Conservation (phyloP, 2,888 invertebrate species). For the Mellilla xanthometata region DNA sequence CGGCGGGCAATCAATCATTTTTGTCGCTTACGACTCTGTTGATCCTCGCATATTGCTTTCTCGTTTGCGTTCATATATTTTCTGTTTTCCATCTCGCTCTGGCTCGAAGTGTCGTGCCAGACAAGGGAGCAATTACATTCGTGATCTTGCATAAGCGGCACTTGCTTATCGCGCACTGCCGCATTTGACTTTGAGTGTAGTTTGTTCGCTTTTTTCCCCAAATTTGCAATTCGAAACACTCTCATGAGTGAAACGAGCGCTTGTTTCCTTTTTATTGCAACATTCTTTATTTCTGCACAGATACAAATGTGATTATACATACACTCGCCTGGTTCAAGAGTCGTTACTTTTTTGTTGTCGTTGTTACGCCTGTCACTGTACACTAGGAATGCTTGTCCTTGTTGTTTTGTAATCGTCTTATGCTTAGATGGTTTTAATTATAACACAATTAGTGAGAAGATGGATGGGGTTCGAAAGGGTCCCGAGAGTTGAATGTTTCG, state of each 20-base stretch:
- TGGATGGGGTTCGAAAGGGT: slow-evolving; percentile 49
- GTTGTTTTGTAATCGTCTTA: slow-evolving; percentile 39
- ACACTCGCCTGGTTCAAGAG: slow-evolving; percentile 22
- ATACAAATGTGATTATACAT: slow-evolving; percentile 26
- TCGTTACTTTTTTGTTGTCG: slow-evolving; percentile 18
- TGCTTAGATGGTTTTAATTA: slow-evolving; percentile 60
- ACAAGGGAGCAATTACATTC: slow-evolving; percentile 84
- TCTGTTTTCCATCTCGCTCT: slow-evolving; percentile 61
- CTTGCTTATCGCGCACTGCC: slow-evolving; percentile 80
- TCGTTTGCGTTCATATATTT: slow-evolving; percentile 48
- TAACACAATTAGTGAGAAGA: slow-evolving; percentile 62
- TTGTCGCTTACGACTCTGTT: slow-evolving; percentile 78
- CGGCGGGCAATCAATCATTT: slow-evolving; percentile 83
- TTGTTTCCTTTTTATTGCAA: slow-evolving; percentile 46
- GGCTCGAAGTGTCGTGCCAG: slow-evolving; percentile 80
- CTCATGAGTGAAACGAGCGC: slow-evolving; percentile 57
- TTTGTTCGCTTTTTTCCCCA: slow-evolving; percentile 73
- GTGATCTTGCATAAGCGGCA: slow-evolving; percentile 84
- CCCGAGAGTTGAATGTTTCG: slow-evolving; percentile 46
- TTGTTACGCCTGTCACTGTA: slow-evolving; percentile 20
- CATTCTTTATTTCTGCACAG: slow-evolving; percentile 32
- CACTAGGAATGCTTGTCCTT: slow-evolving; percentile 18
- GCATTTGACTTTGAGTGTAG: slow-evolving; percentile 79
- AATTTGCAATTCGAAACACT: slow-evolving; percentile 79
- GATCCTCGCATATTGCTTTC: slow-evolving; percentile 54